These are phyloP conservation scores for Epiblema foenella DNA, from an alignment of 2,888 invertebrate genomes.

Conservation along the genomic window DNA sequence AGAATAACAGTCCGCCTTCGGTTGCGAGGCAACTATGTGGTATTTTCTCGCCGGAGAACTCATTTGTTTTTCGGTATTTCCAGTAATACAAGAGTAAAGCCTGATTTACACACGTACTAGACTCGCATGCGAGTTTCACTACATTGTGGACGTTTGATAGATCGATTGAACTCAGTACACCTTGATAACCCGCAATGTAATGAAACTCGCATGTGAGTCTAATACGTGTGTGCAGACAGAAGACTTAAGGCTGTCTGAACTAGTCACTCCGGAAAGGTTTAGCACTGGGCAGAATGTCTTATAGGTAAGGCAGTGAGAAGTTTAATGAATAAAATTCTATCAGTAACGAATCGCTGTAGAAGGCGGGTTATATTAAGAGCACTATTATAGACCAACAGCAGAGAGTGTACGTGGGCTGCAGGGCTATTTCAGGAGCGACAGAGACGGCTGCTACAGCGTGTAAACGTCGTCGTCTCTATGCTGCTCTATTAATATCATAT, in stretches of 20 bases:
- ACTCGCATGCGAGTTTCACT: no score
- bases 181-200: no score
- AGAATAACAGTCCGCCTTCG: background rate
- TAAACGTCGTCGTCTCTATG: conserved; percentile 16
- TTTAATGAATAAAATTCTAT: conserved; percentile 14
- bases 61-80: background rate
- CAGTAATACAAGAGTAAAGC: background rate
- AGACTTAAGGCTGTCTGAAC: no score
- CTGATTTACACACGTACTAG: no score
- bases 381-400: conserved; percentile 29
- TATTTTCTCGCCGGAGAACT: background rate
- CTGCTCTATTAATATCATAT: conserved; percentile 23
- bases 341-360: conserved; percentile 18
- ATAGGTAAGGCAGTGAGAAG: background rate
- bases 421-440: conserved; percentile 35
- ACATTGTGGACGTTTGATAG: no score
- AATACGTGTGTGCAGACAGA: no score
- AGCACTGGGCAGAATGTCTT: background rate
- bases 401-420: conserved; percentile 37
- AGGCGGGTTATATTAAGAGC: conserved; percentile 38
- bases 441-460: conserved; percentile 36
- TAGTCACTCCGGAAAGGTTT: no score
- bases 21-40: no score
- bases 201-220: no score
- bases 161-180: no score